Evolutionary conservation across 2,888 invertebrate species (phyloP), one percentile per base, ranked within the genome.

Genomic region (Noctua pronuba): DNA sequence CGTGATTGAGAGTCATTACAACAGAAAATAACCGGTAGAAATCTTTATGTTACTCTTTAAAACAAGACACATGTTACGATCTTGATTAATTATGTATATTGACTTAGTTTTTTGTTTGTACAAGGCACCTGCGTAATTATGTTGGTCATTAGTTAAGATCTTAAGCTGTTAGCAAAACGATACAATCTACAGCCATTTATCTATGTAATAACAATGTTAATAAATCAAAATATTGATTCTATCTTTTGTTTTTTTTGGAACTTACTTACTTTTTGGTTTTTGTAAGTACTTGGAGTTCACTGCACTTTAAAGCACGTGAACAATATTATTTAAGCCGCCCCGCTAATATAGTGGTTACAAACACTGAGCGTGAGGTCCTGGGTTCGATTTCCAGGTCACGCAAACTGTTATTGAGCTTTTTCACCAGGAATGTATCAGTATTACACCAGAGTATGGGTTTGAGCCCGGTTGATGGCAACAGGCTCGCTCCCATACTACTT

Each of bases 31-130:
- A 67, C 31, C n/a, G 1, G 24, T 49, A 82, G 82, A 73, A 62
- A 77, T 11, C 0, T 68, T 58, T 1, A 49, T 65, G 46, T 5
- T 55, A 55, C 41, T 70, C 41, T 79, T 44, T 49, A 18, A 41
- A 62, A 74, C 35, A 41, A 3, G 46, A 28, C 35, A 77, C 64
- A 73, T 35, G 46, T 55, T 55, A 79, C 38, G 46, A 74, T 64
- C 70, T 73, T 67, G 70, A 75, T 84, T 75, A 75, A 79, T 79
- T 79, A 75, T 24, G 41, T 35, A 64, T 73, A 85, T 77, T 67
- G 76, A 62, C 69, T 85, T 66, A 62, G 65, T 85, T 85, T 85
- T 76, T 85, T 82, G 62, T 73, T 83, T 80, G 44, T 10, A 64
- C 75, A 64, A 44, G 65, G 64, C 73, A 85, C 73, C 77, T 73